A percentile compares a stretch with the other conserved stretches of the same genome.
These are phyloP conservation scores for Nothoprocta pentlandii DNA, from an alignment of 2,113 vertebrate genomes.

Conservation along the genomic window DNA sequence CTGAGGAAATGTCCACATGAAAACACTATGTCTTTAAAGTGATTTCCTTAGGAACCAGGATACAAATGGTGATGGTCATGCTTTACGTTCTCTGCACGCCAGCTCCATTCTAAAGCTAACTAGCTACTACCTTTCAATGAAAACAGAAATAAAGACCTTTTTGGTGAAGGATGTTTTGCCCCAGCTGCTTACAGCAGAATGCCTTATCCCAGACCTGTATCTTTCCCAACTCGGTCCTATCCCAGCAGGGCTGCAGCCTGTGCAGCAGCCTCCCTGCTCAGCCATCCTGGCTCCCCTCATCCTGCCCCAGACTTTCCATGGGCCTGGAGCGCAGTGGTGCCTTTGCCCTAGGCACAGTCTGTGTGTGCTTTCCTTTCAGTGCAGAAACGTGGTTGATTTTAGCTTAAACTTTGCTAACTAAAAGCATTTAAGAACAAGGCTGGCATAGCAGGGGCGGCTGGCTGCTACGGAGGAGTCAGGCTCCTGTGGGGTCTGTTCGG, in stretches of 20 bases:
- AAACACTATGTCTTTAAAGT: not conserved
- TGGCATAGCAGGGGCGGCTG: too few species aligned
- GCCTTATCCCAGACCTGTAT: not conserved
- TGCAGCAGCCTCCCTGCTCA: too few species aligned
- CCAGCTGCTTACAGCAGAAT: not conserved
- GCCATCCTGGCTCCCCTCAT: too few species aligned
- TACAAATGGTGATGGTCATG: not conserved
- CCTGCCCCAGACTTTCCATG: not conserved
- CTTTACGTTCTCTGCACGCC: not conserved
- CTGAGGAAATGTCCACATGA: not conserved
- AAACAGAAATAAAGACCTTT: not conserved
- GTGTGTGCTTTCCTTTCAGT: too few species aligned
- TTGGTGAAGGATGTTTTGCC: not conserved
- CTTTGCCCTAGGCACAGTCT: accelerated
- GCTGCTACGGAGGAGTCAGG: too few species aligned
- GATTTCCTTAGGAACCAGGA: not conserved
- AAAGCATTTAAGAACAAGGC: too few species aligned
- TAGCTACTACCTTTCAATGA: not conserved
- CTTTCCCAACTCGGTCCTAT: not conserved
- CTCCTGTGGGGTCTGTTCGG: too few species aligned
- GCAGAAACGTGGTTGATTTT: too few species aligned
- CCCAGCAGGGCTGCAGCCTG: accelerated
- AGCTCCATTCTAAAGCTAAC: not conserved
- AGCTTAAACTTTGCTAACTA: too few species aligned
- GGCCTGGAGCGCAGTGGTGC: accelerated